These are phyloP conservation scores for Pipistrellus kuhlii DNA, from an alignment of 2,797 vertebrate genomes.

Conservation along the genomic window DNA sequence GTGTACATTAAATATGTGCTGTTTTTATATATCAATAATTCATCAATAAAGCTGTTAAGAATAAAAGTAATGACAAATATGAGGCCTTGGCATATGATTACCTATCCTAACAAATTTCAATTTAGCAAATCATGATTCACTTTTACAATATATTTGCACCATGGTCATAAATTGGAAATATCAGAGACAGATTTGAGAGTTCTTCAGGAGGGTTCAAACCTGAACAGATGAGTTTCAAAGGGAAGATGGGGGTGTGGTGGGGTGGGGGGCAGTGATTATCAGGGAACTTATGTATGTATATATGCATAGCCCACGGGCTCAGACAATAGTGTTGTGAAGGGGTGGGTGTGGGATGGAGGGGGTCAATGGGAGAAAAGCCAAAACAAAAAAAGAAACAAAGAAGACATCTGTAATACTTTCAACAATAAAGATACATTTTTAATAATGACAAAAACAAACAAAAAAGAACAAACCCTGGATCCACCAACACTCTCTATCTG, in stretches of 20 bases:
- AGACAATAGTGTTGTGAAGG: too few species aligned
- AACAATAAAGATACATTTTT: too few species aligned
- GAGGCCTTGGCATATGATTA: background rate
- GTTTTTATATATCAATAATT: background rate
- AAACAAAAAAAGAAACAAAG: too few species aligned
- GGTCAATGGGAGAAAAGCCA: too few species aligned
- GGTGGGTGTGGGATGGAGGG: too few species aligned
- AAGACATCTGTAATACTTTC: too few species aligned
- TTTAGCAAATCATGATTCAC: background rate
- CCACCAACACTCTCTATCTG: background rate
- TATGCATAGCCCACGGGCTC: too few species aligned
- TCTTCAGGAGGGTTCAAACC: background rate
- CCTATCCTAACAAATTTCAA: background rate
- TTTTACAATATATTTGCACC: background rate
- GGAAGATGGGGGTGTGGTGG: too few species aligned
- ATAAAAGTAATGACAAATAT: conserved; percentile 12
- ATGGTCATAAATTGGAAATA: background rate
- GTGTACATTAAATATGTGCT: background rate
- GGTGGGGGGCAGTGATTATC: too few species aligned
- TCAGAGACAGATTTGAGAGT: background rate
- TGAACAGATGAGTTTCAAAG: background rate
- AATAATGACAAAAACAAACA: too few species aligned
- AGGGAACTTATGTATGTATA: too few species aligned
- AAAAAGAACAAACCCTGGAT: background rate
- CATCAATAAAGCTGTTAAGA: background rate